phyloP scores from a whole-genome alignment of 2,888 invertebrate genomes.

The Omphaloscelis lunosa region DNA sequence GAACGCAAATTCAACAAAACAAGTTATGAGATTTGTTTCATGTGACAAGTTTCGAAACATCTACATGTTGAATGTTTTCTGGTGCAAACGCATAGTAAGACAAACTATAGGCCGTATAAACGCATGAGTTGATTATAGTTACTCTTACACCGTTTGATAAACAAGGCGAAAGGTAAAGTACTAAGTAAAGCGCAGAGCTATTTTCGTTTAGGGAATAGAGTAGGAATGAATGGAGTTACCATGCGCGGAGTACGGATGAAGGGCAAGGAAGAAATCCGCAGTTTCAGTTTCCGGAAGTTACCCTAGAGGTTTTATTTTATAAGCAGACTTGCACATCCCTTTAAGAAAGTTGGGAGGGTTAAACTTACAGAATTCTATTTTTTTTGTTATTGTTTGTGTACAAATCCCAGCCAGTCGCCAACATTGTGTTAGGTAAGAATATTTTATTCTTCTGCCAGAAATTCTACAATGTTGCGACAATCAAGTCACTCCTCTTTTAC shows the following conservation, averaged over 20 bases:
- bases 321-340: too few relatives aligned
- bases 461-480: neutral
- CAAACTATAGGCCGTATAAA: slow-evolving; percentile 35
- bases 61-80: too few relatives aligned
- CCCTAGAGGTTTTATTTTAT: too few relatives aligned
- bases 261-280: neutral
- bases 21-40: too few relatives aligned
- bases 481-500: neutral
- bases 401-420: too few relatives aligned
- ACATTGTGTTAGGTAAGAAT: too few relatives aligned
- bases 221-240: slow-evolving; percentile 1
- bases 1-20: too few relatives aligned
- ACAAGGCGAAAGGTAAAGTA: slow-evolving; percentile 48
- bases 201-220: slow-evolving; percentile 68
- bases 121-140: slow-evolving; percentile 52
- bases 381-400: too few relatives aligned
- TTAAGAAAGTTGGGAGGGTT: too few relatives aligned
- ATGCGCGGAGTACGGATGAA: neutral
- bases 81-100: slow-evolving; percentile 8
- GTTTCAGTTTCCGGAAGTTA: too few relatives aligned
- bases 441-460: neutral
- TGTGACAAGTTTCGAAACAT: too few relatives aligned
- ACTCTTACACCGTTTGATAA: slow-evolving; percentile 41
- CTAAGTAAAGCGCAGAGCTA: slow-evolving; percentile 64
- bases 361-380: too few relatives aligned